phyloP scores from a whole-genome alignment of 2,113 vertebrate species.

The Physeter macrocephalus region DNA sequence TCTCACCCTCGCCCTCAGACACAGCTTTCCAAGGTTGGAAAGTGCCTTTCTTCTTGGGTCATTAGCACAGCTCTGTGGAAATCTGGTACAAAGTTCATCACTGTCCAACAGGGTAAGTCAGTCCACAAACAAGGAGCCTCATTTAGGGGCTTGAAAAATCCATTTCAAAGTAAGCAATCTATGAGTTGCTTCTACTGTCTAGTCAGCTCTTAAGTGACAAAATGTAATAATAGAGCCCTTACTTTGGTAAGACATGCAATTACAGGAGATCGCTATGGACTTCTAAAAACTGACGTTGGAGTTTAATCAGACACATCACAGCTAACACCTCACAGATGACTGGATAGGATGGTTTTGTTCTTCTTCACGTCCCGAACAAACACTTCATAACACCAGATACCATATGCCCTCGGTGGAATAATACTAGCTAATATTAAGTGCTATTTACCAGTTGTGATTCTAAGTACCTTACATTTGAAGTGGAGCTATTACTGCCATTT shows the following conservation, averaged over 20 bases:
- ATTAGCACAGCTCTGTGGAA: slow-evolving; percentile 1
- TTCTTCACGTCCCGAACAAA: not conserved
- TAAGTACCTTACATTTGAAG: not conserved
- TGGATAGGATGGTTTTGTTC: not conserved
- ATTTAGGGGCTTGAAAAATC: not conserved
- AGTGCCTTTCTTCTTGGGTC: not conserved
- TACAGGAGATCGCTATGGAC: not conserved
- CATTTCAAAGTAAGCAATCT: slow-evolving; percentile 12
- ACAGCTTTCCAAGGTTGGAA: not conserved
- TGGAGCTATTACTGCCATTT: not conserved
- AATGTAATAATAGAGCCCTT: not conserved
- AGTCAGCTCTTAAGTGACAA: not conserved
- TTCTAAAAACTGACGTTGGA: not conserved
- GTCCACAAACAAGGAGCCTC: not conserved
- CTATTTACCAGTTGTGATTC: not conserved
- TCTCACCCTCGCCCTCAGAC: not conserved
- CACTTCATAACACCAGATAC: not conserved
- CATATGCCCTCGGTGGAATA: not conserved
- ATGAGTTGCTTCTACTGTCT: not conserved
- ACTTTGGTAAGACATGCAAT: not conserved
- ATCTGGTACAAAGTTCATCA: slow-evolving; percentile 12
- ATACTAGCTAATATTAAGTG: not conserved
- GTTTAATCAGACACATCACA: not conserved
- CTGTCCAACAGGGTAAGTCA: not conserved
- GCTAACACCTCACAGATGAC: not conserved